Base-by-base conservation (phyloP, 2,888 invertebrate species). In the Heliothis peltigera region DNA sequence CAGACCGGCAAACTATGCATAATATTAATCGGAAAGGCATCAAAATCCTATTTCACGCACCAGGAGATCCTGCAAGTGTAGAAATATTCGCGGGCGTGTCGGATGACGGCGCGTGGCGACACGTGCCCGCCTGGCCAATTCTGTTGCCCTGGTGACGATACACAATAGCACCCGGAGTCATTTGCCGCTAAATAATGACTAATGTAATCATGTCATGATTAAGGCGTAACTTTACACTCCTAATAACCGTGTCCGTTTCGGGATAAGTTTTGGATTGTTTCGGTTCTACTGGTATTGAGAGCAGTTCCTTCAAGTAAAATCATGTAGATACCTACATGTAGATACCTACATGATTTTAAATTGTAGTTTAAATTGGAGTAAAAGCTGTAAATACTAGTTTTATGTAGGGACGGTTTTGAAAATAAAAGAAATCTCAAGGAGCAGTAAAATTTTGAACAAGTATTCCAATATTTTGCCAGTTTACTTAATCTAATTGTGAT, bases 11-110 rank as follows among this genome's bases (percentile, higher is more conserved):
- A 78, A 71, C 71, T 75, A 75, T 46, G 69, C 64, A 67, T 80
- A 70, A 70, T 72, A 63, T 62, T 61, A 63, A 71, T 59, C 64
- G 52, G 69, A 62, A 66, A 35, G 47, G 59, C 49, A 79, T 68
- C 64, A 64, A 82, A 85, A 87, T 87, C 82, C 82, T 73, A 86
- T 90, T 90, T 88, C 89, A 91, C 84, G 89, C 83, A 85, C 81
- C 77, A 85, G 80, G 81, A 81, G 82, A 70, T 74, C 85, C 88
- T 79, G 72, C 76, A 72, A 65, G 79, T 81, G 84, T 69, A 82
- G 83, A 84, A 86, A 64, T 74, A 58, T 73, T 61, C 59, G 75
- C 74, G 67, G 71, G 78, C 80, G 82, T 81, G 70, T 66, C 84
- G 75, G 70, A 82, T 74, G 63, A 42, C 49, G 80, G 49, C 83